Evolutionary conservation across 2,113 vertebrate species (phyloP).

Genomic region (Leptosomus discolor): DNA sequence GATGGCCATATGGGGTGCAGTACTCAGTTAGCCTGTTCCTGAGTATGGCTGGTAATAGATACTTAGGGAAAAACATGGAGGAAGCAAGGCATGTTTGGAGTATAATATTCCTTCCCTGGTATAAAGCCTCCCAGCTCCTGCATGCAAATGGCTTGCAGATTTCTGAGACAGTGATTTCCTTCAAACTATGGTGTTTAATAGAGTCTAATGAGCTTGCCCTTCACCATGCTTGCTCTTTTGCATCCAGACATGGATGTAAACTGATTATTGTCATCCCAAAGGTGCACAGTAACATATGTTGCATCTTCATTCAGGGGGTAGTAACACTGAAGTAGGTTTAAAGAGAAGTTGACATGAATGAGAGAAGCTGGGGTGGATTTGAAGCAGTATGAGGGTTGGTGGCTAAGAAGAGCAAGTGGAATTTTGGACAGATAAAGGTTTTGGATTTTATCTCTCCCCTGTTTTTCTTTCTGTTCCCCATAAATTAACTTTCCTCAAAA

Average conservation of each 20-base stretch:
- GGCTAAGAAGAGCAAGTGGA: not conserved
- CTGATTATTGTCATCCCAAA: not conserved
- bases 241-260: not conserved
- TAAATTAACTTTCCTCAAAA: not conserved
- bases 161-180: not conserved
- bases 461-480: not conserved
- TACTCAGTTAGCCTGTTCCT: not conserved
- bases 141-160: not conserved
- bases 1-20: not conserved
- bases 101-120: not conserved
- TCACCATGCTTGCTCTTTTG: not conserved
- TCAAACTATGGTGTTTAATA: not conserved
- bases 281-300: not conserved
- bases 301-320: not conserved
- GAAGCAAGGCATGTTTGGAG: not conserved
- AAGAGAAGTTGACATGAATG: not conserved
- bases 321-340: not conserved
- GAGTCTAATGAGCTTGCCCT: not conserved
- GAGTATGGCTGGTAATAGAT: not conserved
- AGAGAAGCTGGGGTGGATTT: not conserved
- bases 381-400: fast-evolving
- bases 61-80: not conserved
- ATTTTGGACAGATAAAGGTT: not conserved
- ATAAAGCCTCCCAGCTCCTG: not conserved
- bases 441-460: not conserved